These are phyloP conservation scores for Standfussiana lucernea DNA, from an alignment of 2,888 invertebrate species.

Conservation along the genomic window DNA sequence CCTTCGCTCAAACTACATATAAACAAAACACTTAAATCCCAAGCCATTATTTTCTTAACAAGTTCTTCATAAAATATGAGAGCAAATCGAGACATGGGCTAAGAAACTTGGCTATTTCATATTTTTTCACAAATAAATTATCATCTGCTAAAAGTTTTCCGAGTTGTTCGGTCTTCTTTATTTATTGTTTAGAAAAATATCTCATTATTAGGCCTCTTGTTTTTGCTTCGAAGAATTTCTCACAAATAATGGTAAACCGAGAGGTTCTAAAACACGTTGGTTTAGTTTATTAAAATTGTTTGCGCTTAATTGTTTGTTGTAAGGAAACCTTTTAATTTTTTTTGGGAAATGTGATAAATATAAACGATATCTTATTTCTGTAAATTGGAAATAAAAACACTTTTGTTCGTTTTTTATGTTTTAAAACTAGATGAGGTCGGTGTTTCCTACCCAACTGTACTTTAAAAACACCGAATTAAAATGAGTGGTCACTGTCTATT, in stretches of 20 bases:
- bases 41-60: constrained; percentile 6
- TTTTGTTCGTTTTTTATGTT: too few species aligned
- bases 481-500: neutral
- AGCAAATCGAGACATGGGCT: neutral
- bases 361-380: neutral
- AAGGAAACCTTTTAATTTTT: neutral
- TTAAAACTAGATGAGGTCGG: neutral
- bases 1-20: neutral
- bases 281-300: constrained; percentile 16
- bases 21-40: constrained; percentile 18
- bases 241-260: neutral
- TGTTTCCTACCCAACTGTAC: neutral
- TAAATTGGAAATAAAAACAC: neutral
- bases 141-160: constrained; percentile 30
- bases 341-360: neutral
- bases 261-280: neutral
- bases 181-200: constrained; percentile 23
- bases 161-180: constrained; percentile 16
- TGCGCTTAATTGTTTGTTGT: neutral
- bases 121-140: constrained; percentile 39
- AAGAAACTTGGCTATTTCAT: constrained; percentile 12
- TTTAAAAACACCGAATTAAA: neutral
- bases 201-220: constrained; percentile 20
- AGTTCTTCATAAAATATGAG: constrained; percentile 22
- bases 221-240: constrained; percentile 12